Evolutionary conservation across 2,888 invertebrate species (phyloP), one percentile per base, ranked within the genome.

Genomic region (Gortyna flavago): DNA sequence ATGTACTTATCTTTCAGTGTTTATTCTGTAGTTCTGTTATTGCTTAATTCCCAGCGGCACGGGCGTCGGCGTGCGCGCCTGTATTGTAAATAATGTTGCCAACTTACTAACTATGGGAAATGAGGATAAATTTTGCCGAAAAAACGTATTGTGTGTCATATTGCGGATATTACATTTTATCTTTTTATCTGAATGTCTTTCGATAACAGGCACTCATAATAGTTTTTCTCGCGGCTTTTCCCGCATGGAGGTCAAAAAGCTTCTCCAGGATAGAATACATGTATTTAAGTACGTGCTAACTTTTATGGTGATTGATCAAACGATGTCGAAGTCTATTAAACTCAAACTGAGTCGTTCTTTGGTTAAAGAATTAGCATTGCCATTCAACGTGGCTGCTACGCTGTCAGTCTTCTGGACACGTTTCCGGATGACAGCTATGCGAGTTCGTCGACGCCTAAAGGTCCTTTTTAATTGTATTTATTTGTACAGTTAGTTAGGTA

Each of bases 11-110:
- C 92, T 92, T 92, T 89, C 83, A 83, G 90, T 90, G 92, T 93
- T 93, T 94, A 93, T 93, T 92, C 89, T 89, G 91, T 89, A 91
- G 92, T 91, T 90, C 88, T 90, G 89, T 90, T 92, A 93, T 92
- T 92, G 91, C 90, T 90, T 88, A 90, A 93, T 92, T 93, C 94
- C 94, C 94, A 85, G 81, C 73, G 93, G 92, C 80, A 66, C 85
- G 89, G 89, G 90, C 87, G 89, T 88, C 88, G 89, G 88, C 89
- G 85, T 76, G 68, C 76, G 64, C 82, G 78, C 64, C 80, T 81
- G 83, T 88, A 84, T 87, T 85, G 85, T 88, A 89, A 85, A 85
- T 85, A 81, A 88, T 79, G 84, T 83, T 78, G 51, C 80, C 75
- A 82, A 86, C 81, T 89, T 83, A 83, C 76, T 83, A 81, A 83